Conservation (phyloP, 1,140 invertebrate species). For the Eriocheir sinensis region DNA sequence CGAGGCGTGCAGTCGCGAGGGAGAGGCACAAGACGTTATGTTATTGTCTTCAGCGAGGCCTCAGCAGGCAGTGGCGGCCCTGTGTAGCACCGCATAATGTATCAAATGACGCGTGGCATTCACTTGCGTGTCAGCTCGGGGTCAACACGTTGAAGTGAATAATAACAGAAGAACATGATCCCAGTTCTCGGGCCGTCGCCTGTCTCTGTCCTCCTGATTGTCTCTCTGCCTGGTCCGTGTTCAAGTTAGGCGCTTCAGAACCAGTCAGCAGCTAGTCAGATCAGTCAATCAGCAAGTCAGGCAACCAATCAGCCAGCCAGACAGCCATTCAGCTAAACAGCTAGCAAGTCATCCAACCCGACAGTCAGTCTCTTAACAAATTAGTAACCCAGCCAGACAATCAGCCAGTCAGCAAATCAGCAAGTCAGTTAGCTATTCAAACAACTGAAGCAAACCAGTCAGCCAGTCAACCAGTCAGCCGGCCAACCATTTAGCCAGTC, state of each 20-base stretch:
- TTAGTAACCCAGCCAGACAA: too few relatives aligned
- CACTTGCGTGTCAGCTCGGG: constrained; percentile 41
- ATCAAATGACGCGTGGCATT: constrained; percentile 37
- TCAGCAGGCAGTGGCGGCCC: not conserved
- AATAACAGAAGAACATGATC: constrained; percentile 27
- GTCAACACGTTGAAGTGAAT: not conserved
- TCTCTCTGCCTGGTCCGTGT: not conserved
- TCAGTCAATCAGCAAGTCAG: not conserved
- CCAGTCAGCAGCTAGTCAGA: too few relatives aligned
- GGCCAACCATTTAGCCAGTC: too few relatives aligned
- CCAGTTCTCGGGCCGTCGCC: too few relatives aligned
- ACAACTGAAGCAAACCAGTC: not conserved
- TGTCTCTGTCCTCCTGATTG: not conserved
- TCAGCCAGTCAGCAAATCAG: too few relatives aligned
- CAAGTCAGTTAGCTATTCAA: too few relatives aligned
- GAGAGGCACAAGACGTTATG: not conserved
- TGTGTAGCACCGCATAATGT: constrained; percentile 26
- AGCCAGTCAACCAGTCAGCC: too few relatives aligned
- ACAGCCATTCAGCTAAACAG: not conserved
- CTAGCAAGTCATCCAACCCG: too few relatives aligned
- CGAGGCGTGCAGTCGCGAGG: too few relatives aligned
- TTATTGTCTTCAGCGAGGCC: not conserved
- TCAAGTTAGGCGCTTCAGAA: not conserved
- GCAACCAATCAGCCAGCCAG: too few relatives aligned
- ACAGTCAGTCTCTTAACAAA: too few relatives aligned